phyloP scores from a whole-genome alignment of 1,140 invertebrate species.

The Wiebesia pumilae region DNA sequence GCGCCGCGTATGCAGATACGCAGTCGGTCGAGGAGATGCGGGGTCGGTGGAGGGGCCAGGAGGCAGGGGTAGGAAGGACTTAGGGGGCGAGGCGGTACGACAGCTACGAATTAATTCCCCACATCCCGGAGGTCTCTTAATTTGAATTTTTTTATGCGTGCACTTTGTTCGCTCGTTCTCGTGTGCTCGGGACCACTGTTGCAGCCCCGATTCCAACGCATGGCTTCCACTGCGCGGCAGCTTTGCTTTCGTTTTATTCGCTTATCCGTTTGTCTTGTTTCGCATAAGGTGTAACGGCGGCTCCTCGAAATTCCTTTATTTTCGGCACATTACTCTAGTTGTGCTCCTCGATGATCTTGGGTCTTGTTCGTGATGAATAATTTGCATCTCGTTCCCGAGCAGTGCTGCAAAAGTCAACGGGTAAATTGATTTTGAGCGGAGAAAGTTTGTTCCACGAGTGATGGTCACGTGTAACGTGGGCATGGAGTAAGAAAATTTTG shows the following conservation, averaged over 20 bases:
- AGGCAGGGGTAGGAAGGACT: not conserved
- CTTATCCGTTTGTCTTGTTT: not conserved
- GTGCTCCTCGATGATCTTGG: not conserved
- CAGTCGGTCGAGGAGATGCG: not conserved
- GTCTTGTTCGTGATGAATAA: not conserved
- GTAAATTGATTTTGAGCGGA: no score
- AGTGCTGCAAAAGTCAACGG: not conserved
- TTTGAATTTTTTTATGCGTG: constrained; percentile 44
- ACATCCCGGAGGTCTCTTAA: constrained; percentile 53
- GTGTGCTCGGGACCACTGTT: no score
- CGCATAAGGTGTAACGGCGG: not conserved
- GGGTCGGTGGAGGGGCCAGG: not conserved
- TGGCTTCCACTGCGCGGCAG: not conserved
- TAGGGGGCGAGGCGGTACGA: constrained; percentile 29
- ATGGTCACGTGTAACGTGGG: not conserved
- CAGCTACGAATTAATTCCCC: constrained; percentile 54
- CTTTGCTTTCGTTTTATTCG: not conserved
- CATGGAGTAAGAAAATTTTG: not conserved
- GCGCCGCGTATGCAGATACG: constrained; percentile 38
- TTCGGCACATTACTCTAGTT: not conserved
- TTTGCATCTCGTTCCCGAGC: not conserved
- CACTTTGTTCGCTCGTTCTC: not conserved
- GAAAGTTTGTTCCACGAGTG: not conserved
- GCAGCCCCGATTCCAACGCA: not conserved
- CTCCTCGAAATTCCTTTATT: not conserved